Base-by-base conservation (phyloP, 92 coral and sea anemone species). In the Scolanthus callimorphus region DNA sequence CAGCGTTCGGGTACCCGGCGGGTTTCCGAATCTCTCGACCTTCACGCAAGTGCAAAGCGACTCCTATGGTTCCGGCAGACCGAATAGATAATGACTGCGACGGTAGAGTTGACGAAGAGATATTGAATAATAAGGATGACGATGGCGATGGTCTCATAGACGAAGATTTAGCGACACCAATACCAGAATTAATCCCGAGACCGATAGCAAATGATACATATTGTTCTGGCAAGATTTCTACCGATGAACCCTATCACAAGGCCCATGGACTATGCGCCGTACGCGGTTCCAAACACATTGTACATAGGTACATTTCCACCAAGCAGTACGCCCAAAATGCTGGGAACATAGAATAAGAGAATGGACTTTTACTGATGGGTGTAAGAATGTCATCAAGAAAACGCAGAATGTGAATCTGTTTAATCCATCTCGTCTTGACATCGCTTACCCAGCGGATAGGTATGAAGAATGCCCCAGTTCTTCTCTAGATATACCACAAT, bases 71-170 rank as follows among this genome's bases (percentile, higher is more conserved):
- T 2, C 96, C 96, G 0, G 96, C 79, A 0, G 97, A 91, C 54
- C 71, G 86, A 20, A 62, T 68, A 49, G 97, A 91, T 59, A 91
- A 91, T 53, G 97, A 91, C 24, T 91, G 97, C 55, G 97, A 91
- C 49, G 88, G 82, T 9, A 39, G 27, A 24, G 79, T 80, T 25
- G 97, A 91, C 62, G 97, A 91, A 70, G 97, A 91, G 74, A 58
- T 88, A 41, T 67, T 54, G 43, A 88, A 92, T 59, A 88, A 67
- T 15, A 62, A 63, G 0, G 98, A 92, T 50, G 96, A 92, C 70
- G 98, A 92, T 26, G 62, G 69, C 0, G 98, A 92, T 52, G 96
- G 95, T 37, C 29, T 26, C 3, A 70, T 88, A 9, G 98, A 92
- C 71, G 98, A 92, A 60, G 98, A 92, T 62, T 63, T 87, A 21